A percentile compares a stretch with the other conserved stretches of the same genome.
Conservation (phyloP, 2,113 vertebrate genomes). For the Dendropsophus ebraccatus region DNA sequence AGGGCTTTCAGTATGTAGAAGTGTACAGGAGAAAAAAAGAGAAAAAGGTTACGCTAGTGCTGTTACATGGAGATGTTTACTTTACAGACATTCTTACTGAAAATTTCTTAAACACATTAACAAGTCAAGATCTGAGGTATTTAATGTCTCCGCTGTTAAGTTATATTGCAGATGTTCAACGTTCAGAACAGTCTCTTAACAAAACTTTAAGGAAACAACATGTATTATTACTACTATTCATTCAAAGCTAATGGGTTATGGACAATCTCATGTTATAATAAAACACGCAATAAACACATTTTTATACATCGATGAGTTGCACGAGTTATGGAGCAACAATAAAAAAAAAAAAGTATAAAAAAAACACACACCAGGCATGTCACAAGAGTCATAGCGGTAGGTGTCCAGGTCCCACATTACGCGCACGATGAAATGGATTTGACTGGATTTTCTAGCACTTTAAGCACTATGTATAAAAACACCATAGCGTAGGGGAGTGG, state of each 20-base stretch:
- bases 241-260: neutral
- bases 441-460: too few relatives aligned
- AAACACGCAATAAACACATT: neutral
- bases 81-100: conserved; percentile 35
- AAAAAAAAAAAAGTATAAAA: neutral
- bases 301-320: neutral
- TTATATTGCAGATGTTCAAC: neutral
- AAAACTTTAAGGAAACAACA: neutral
- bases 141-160: neutral
- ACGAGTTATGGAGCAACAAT: neutral
- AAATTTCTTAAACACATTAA: conserved; percentile 31
- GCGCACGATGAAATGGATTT: too few relatives aligned
- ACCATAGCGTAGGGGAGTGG: too few relatives aligned
- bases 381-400: neutral
- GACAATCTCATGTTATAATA: neutral
- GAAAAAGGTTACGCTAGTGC: conserved; percentile 22
- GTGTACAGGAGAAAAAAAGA: neutral
- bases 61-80: conserved; percentile 26
- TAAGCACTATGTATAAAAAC: too few relatives aligned
- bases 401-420: too few relatives aligned
- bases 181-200: neutral
- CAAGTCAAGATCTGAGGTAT: conserved; percentile 29
- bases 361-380: neutral
- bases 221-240: neutral
- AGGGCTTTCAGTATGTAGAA: conserved; percentile 4